These are phyloP conservation scores for Boulengeromyrus knoepffleri DNA, from an alignment of 2,113 vertebrate genomes.

Conservation along the genomic window DNA sequence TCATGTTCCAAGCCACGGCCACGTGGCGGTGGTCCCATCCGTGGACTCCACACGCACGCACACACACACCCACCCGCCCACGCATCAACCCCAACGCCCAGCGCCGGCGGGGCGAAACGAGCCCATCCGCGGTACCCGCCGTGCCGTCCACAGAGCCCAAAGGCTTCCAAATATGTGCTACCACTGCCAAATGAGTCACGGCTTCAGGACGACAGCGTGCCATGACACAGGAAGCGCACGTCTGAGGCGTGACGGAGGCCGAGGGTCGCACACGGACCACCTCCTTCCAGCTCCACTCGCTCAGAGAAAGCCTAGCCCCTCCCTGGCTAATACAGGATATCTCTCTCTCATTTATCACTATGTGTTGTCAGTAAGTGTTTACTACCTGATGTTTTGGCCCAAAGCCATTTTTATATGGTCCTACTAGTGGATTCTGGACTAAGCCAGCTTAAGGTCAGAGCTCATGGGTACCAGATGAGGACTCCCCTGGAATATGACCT, in stretches of 20 bases:
- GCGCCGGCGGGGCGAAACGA: background rate
- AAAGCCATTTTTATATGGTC: background rate
- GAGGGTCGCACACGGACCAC: background rate
- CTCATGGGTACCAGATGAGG: background rate
- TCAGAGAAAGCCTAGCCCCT: background rate
- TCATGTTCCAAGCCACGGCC: background rate
- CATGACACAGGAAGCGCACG: background rate
- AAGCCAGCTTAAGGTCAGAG: background rate
- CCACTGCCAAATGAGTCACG: background rate
- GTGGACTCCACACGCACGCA: background rate
- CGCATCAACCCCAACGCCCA: background rate
- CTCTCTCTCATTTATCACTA: background rate
- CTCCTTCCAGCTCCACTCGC: background rate
- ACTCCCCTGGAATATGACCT: background rate
- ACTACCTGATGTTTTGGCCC: background rate
- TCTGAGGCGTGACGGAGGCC: background rate
- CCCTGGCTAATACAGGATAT: background rate
- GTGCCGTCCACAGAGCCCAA: background rate
- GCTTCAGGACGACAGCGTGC: background rate
- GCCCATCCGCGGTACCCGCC: background rate
- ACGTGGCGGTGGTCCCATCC: background rate
- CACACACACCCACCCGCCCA: background rate
- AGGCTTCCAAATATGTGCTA: background rate
- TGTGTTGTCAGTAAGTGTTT: background rate
- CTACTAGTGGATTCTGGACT: background rate